Evolutionary conservation across 2,797 vertebrate species (phyloP).

Genomic region (Cirrhinus molitorella): DNA sequence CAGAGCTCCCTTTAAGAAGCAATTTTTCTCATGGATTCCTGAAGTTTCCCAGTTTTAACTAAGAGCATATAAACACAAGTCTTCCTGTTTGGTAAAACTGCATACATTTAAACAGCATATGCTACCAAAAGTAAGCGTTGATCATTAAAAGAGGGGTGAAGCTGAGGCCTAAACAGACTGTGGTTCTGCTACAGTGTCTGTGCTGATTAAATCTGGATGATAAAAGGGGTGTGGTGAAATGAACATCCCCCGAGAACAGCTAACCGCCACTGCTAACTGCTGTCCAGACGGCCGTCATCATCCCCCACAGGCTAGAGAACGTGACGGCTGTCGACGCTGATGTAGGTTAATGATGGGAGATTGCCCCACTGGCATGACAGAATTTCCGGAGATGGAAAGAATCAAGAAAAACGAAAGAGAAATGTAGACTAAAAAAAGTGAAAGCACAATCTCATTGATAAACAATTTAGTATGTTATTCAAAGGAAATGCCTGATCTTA

Average conservation of each 20-base stretch:
- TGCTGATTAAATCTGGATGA: slow-evolving; percentile 40
- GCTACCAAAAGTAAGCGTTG: not conserved
- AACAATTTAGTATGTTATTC: slow-evolving; percentile 28
- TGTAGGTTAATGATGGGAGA: slow-evolving; percentile 29
- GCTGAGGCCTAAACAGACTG: not conserved
- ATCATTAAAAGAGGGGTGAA: not conserved
- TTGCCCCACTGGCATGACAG: slow-evolving; percentile 26
- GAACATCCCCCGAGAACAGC: not conserved
- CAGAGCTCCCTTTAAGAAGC: not conserved
- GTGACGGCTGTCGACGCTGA: not conserved
- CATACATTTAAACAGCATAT: not conserved
- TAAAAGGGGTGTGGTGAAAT: slow-evolving; percentile 42
- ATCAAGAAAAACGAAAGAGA: not conserved
- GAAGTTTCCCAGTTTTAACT: not conserved
- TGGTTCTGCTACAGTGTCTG: not conserved
- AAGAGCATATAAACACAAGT: not conserved
- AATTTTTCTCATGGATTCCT: not conserved
- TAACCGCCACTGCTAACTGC: slow-evolving; percentile 8
- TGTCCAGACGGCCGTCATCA: not conserved
- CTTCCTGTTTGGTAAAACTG: slow-evolving; percentile 4
- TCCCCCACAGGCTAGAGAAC: not conserved
- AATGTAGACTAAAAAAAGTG: not conserved
- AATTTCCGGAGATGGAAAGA: not conserved
- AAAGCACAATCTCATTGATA: slow-evolving; percentile 12
- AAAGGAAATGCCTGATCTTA: slow-evolving; percentile 1